These are phyloP conservation scores for Crocallis elinguaria DNA, from an alignment of 2,888 invertebrate species.

Conservation along the genomic window DNA sequence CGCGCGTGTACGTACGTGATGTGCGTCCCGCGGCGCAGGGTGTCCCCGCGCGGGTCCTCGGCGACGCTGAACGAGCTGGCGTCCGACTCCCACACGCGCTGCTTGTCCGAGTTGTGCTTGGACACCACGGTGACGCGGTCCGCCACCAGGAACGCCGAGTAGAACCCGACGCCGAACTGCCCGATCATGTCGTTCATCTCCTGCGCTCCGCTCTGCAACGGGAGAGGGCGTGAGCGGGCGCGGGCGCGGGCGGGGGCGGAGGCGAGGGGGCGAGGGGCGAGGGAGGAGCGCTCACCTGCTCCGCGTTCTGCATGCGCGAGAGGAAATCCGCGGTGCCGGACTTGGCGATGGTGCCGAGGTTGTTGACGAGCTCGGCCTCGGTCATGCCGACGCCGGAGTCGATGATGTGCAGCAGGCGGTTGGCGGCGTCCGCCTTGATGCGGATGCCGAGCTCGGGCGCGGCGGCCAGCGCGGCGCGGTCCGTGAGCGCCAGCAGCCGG, in stretches of 20 bases:
- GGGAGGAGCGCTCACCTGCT: conserved; percentile 52
- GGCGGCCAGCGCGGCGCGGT: conserved; percentile 90
- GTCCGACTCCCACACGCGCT: conserved; percentile 99
- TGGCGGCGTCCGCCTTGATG: conserved; percentile 97
- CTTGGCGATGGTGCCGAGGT: conserved; percentile 99
- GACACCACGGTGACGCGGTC: conserved; percentile 98
- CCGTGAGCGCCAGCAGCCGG: conserved; percentile 95
- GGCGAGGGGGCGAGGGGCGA: background rate
- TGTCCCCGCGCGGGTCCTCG: conserved; percentile 97
- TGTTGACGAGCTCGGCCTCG: conserved; percentile 95
- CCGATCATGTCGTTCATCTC: conserved; percentile 99
- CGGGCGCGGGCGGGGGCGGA: background rate
- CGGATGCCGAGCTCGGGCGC: conserved; percentile 94
- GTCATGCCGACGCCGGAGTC: conserved; percentile 99
- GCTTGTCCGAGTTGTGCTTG: conserved; percentile 96
- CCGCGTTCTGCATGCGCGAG: conserved; percentile 92
- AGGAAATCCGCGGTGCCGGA: conserved; percentile 98
- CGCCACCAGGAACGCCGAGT: conserved; percentile 98
- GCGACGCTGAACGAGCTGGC: conserved; percentile 94
- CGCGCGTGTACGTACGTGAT: conserved; percentile 87
- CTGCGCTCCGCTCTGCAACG: conserved; percentile 71
- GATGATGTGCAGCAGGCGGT: conserved; percentile 95
- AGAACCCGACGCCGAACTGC: conserved; percentile 99
- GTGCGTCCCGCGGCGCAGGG: conserved; percentile 95
- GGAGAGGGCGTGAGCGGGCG: background rate